Conservation (phyloP, 2,888 invertebrate genomes). For the Cryptus viduatorius region DNA sequence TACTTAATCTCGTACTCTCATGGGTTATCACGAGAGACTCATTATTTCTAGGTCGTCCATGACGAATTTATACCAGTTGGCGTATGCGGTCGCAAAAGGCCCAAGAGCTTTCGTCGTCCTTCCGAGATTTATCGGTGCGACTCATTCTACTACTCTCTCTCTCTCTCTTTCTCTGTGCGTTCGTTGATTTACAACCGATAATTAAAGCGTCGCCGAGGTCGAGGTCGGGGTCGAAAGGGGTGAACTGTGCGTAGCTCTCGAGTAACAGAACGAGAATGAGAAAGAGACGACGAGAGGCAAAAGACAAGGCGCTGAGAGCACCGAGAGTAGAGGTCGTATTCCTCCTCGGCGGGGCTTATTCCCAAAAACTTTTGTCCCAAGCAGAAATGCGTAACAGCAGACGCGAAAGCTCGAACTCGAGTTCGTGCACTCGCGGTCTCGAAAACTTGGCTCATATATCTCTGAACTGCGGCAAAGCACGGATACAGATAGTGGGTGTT, state of each 20-base stretch:
- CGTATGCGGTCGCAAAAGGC: constrained; percentile 63
- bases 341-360: constrained; percentile 62
- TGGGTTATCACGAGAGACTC: constrained; percentile 65
- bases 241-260: constrained; percentile 51
- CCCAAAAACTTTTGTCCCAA: constrained; percentile 75
- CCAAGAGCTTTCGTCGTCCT: constrained; percentile 73
- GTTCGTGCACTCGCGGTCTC: constrained; percentile 73
- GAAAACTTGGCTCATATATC: constrained; percentile 80
- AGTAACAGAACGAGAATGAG: constrained; percentile 51
- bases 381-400: constrained; percentile 63
- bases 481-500: constrained; percentile 40
- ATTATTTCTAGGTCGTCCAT: constrained; percentile 65
- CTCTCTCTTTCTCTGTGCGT: constrained; percentile 51
- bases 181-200: constrained; percentile 82
- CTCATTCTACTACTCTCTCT: constrained; percentile 61
- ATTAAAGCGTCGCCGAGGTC: constrained; percentile 80
- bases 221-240: constrained; percentile 61
- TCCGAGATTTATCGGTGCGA: constrained; percentile 79
- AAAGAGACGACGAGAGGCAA: constrained; percentile 48
- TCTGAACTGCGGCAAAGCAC: constrained; percentile 52
- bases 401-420: constrained; percentile 60
- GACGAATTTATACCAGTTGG: constrained; percentile 66
- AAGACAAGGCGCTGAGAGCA: constrained; percentile 51
- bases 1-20: constrained; percentile 37
- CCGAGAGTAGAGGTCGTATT: constrained; percentile 53